Conservation (phyloP, 2,888 invertebrate genomes). For the Amblyteles armatorius region DNA sequence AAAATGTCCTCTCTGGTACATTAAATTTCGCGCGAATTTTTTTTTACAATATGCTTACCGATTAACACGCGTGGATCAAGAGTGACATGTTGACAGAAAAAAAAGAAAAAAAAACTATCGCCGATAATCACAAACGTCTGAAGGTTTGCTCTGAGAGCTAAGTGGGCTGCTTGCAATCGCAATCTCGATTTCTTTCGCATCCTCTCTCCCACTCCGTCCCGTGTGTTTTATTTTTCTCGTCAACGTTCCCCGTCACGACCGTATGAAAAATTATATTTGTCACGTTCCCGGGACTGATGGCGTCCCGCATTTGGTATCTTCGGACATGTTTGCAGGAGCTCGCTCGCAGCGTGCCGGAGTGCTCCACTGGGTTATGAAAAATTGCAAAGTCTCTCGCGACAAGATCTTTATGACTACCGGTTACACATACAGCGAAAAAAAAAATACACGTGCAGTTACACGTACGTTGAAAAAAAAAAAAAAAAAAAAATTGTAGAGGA, state of each 20-base stretch:
- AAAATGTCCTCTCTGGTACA: too few species aligned
- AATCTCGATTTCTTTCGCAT: slow-evolving; percentile 21
- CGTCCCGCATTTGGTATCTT: slow-evolving; percentile 49
- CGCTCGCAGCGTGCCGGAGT: slow-evolving; percentile 7
- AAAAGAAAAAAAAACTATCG: neutral
- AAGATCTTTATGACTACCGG: slow-evolving; percentile 63
- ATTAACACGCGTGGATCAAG: neutral
- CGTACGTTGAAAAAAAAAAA: slow-evolving; percentile 5
- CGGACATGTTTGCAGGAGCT: slow-evolving; percentile 40
- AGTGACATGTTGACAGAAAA: neutral
- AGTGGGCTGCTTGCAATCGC: neutral
- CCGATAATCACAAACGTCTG: slow-evolving; percentile 7
- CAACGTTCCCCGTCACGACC: slow-evolving; percentile 33
- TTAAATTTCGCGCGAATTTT: too few species aligned
- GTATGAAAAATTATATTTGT: slow-evolving; percentile 51
- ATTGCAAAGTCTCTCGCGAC: slow-evolving; percentile 54
- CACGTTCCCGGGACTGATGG: slow-evolving; percentile 3
- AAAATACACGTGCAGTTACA: slow-evolving; percentile 8
- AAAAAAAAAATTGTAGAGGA: slow-evolving; percentile 22
- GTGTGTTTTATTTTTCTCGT: slow-evolving; percentile 22
- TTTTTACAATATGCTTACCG: neutral
- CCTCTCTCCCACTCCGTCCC: neutral
- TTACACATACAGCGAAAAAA: neutral
- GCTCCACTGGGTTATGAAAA: slow-evolving; percentile 57
- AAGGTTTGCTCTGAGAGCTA: slow-evolving; percentile 19